phyloP scores from a whole-genome alignment of 2,113 vertebrate species.

The Brevimyrus niger region DNA sequence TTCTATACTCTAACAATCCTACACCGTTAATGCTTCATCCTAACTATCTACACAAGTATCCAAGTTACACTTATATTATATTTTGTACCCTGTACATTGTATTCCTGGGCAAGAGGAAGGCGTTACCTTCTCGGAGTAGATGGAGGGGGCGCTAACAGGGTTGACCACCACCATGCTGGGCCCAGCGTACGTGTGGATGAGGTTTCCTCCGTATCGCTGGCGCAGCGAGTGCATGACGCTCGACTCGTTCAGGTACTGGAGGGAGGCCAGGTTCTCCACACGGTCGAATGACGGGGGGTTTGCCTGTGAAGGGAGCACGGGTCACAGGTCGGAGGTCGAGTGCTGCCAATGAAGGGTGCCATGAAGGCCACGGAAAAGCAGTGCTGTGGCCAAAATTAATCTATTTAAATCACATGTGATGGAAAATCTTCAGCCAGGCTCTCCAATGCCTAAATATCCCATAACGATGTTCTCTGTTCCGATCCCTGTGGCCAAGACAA shows the following conservation, averaged over 20 bases:
- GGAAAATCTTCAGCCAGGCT: not conserved
- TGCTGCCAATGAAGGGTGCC: not conserved
- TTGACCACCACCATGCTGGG: conserved; percentile 84
- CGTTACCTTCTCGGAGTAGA: conserved; percentile 94
- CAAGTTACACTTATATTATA: not conserved
- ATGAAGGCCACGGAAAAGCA: not conserved
- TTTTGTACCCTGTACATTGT: not conserved
- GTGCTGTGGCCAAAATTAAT: not conserved
- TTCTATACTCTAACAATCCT: not conserved
- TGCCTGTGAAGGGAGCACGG: conserved; percentile 56
- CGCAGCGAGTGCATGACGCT: conserved; percentile 85
- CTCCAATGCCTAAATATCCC: not conserved
- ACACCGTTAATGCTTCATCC: not conserved
- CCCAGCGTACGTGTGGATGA: conserved; percentile 82
- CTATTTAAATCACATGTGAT: not conserved
- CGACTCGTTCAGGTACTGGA: conserved; percentile 92
- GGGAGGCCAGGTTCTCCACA: conserved; percentile 78
- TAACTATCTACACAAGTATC: not conserved
- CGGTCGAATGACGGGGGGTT: conserved; percentile 85
- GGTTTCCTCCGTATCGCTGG: conserved; percentile 87
- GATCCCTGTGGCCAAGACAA: not conserved
- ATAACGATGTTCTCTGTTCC: not conserved
- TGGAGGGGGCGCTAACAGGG: conserved; percentile 83
- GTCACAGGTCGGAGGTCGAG: not conserved
- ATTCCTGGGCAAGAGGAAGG: not conserved